These are phyloP conservation scores for Bembecia ichneumoniformis DNA, from an alignment of 2,888 invertebrate species.

Conservation along the genomic window DNA sequence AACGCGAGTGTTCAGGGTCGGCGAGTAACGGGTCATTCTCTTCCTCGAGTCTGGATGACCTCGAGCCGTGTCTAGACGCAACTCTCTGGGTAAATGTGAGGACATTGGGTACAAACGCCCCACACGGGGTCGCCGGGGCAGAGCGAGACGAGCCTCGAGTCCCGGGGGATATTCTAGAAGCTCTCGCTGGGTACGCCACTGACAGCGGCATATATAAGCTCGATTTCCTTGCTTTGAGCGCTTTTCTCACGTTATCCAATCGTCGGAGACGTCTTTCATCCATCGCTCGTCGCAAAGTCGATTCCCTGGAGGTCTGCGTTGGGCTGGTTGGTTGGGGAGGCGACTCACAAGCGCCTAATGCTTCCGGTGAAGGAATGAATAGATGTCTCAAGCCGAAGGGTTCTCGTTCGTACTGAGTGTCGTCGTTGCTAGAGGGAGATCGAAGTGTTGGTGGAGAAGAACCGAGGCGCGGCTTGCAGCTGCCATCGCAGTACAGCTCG, in stretches of 20 bases:
- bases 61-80: constrained; percentile 61
- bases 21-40: constrained; percentile 77
- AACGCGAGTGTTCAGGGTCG: constrained; percentile 42
- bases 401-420: constrained; percentile 41
- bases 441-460: constrained; percentile 45
- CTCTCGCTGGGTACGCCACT: constrained; percentile 40
- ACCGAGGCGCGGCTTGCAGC: constrained; percentile 50
- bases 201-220: constrained; percentile 80
- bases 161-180: constrained; percentile 47
- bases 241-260: constrained; percentile 38
- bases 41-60: constrained; percentile 56
- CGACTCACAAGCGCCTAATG: constrained; percentile 62
- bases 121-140: constrained; percentile 85
- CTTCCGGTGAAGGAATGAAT: constrained; percentile 38
- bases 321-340: constrained; percentile 89
- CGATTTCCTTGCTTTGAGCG: constrained; percentile 68
- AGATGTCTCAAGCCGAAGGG: constrained; percentile 39
- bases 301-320: constrained; percentile 80
- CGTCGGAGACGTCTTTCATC: constrained; percentile 70
- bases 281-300: constrained; percentile 76
- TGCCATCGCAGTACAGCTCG: constrained; percentile 52
- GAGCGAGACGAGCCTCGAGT: constrained; percentile 80
- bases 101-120: constrained; percentile 76
- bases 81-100: constrained; percentile 74
- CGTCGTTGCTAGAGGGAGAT: constrained; percentile 34